Evolutionary conservation across 1,140 invertebrate species (phyloP), one percentile per base, ranked within the genome.

Genomic region (Battus philenor): DNA sequence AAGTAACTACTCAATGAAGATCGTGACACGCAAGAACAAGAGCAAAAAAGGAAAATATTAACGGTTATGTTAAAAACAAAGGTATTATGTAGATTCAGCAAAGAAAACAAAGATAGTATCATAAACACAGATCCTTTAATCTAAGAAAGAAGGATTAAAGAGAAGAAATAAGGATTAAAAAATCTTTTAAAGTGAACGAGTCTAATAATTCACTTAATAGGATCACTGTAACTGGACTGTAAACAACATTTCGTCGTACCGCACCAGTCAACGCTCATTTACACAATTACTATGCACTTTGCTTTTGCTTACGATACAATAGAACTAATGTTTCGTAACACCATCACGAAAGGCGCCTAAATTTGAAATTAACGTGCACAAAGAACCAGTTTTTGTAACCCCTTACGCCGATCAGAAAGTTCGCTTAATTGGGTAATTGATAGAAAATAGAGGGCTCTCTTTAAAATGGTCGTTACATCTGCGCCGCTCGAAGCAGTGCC

Each of bases 351-450:
- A 64, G 38, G 50, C 55, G 54, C 58, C 67, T 65, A 68, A 70
- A 70, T 70, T 59, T 63, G 59, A 68, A 68, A 70, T 70, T 70
- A 70, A 68, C 68, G 68, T 68, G 68, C 58, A 46, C 50, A 53
- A 30, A 50, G 44, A 57, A 61, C 66, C 66, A 65, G 32, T 44
- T 13, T 34, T 45, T 5, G 18, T 27, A 13, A 54, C 44, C 54
- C 27, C 24, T 29, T 17, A 10, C 22, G 11, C 20, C 48, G 27
- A 26, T 10, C 17, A 16, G 7, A 7, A 17, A 2, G 16, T 16
- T 41, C 41, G 13, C 7, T 38, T 44, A 47, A 31, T 20, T 15
- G 15, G 27, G 26, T 20, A 15, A 29, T 29, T 26, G 20, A 44
- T 33, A 39, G 46, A 46, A 36, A 57, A 54, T 50, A 48, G 9